These are phyloP conservation scores for Helicolenus hilgendorfi DNA, from an alignment of 2,797 vertebrate species.

Conservation along the genomic window DNA sequence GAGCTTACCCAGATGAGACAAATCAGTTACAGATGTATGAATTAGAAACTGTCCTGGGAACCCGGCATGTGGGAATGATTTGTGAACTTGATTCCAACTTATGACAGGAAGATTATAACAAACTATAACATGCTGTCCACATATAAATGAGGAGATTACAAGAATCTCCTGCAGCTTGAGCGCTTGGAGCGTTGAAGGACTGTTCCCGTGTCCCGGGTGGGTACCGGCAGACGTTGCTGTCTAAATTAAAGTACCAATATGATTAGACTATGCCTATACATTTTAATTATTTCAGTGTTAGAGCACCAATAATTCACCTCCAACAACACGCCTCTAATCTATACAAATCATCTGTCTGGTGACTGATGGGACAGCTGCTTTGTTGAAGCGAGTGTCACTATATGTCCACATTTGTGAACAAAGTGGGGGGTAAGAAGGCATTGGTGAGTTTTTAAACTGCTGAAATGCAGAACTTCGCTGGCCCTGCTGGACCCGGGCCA, in stretches of 20 bases:
- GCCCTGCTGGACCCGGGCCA: slow-evolving; percentile 52
- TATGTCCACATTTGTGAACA: background rate
- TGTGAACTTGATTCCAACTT: slow-evolving; percentile 49
- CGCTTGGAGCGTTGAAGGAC: background rate
- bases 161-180: background rate
- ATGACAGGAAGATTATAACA: slow-evolving; percentile 38
- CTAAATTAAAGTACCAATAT: background rate
- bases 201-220: background rate
- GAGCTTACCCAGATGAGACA: slow-evolving; percentile 39
- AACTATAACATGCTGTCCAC: slow-evolving; percentile 34
- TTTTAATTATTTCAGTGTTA: background rate
- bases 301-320: slow-evolving; percentile 3
- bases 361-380: slow-evolving; percentile 42
- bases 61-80: slow-evolving; percentile 73
- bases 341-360: slow-evolving; percentile 37
- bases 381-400: background rate
- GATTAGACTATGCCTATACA: background rate
- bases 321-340: slow-evolving; percentile 6
- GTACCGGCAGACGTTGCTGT: background rate
- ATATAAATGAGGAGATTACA: slow-evolving; percentile 14
- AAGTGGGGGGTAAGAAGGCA: background rate
- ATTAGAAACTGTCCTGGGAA: background rate
- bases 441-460: slow-evolving; percentile 36
- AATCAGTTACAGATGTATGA: slow-evolving; percentile 74
- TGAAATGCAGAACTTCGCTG: slow-evolving; percentile 20